Base-by-base conservation (phyloP, 2,113 vertebrate species). In the Salvator merianae region DNA sequence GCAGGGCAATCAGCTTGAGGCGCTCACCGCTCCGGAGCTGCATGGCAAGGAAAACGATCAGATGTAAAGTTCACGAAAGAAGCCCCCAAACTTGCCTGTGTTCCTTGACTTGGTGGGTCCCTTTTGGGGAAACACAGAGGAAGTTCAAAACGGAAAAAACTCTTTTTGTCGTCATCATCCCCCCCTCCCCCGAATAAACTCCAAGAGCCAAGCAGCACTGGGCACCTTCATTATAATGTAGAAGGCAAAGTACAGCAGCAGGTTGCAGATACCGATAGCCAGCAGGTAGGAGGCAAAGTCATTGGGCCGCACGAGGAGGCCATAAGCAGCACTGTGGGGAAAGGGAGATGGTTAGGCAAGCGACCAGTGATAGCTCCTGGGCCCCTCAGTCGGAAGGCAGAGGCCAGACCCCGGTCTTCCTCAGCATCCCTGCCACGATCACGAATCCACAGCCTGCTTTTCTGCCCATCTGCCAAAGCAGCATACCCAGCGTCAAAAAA, bases 211-310 rank as follows among this genome's bases (percentile, higher is more conserved):
- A 10, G 13, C 12, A 4, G 0, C 0, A 0, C 1, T 0, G 0
- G 79, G 1, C 91, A 99, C 98, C 98, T 99, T 99, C 99, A 99
- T 99, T 63, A 99, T 99, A 88, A 99, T 99, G 95, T 99, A 99
- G 93, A 99, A 99, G 92, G 99, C 98, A 3, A 98, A 99, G 92
- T 99, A 99, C 36, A 99, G 98, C 36, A 99, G 97, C 87, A 99
- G 96, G 96, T 99, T 99, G 95, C 98, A 99, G 96, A 99, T 99
- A 92, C 97, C 98, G 9, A 99, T 99, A 93, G 98, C 99, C 95
- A 99, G 88, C 86, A 99, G 93, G 93, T 99, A 99, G 86, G 98
- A 99, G 87, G 98, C 99, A 0, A 99, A 99, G 92, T 99, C 99
- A 4, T 98, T 99, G 32, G 99, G 99, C 78, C 96, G 96, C 90